Conservation (phyloP, 2,888 invertebrate genomes). For the Drosophila flavopinicola region DNA sequence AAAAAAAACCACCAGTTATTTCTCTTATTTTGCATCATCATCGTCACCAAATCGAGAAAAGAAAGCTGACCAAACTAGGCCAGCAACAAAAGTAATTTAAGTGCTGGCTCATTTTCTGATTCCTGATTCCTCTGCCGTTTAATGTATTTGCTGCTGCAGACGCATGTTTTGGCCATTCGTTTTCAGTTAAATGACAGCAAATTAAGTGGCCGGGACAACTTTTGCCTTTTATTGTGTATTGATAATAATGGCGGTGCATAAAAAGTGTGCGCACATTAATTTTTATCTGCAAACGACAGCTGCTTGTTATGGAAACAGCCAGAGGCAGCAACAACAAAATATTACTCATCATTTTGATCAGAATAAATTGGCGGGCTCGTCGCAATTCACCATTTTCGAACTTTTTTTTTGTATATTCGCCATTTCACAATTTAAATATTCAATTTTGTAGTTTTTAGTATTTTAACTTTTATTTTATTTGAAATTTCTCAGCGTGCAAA, state of each 20-base stretch:
- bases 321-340: constrained; percentile 11
- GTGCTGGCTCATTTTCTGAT: not conserved
- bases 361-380: constrained; percentile 1
- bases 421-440: too few relatives aligned
- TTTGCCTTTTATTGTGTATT: constrained; percentile 62
- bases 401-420: not conserved
- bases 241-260: constrained; percentile 66
- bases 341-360: constrained; percentile 9
- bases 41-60: constrained; percentile 34
- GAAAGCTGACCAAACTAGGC: constrained; percentile 25
- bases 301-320: constrained; percentile 41
- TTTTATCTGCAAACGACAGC: constrained; percentile 68
- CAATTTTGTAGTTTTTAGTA: too few relatives aligned
- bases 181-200: constrained; percentile 70
- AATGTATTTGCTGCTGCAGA: constrained; percentile 31
- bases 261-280: constrained; percentile 61
- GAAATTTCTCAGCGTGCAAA: too few relatives aligned
- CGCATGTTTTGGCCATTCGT: constrained; percentile 66
- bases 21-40: constrained; percentile 26
- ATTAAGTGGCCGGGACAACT: constrained; percentile 66
- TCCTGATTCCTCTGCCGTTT: constrained; percentile 1
- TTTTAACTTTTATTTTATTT: too few relatives aligned
- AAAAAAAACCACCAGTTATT: constrained; percentile 55
- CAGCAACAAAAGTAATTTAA: constrained; percentile 12
- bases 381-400: constrained; percentile 3